Evolutionary conservation across 2,888 invertebrate genomes (phyloP), one percentile per base, ranked within the genome.

Genomic region (Mesorhabditis sp.): DNA sequence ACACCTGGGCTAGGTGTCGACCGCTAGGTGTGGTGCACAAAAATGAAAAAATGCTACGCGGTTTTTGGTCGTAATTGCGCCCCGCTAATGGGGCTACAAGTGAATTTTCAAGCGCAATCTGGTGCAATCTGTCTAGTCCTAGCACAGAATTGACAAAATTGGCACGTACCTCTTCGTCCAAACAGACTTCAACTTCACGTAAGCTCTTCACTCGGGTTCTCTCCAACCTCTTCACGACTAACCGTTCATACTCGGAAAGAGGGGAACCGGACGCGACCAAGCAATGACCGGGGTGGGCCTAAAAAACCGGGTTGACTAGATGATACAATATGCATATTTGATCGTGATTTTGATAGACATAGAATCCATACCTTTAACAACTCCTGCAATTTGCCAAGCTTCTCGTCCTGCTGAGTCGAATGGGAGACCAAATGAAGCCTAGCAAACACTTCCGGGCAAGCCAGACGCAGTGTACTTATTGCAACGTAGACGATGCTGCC

Each of bases 361-460:
- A n/a, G n/a, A n/a, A n/a, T n/a, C n/a, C n/a, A n/a, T n/a, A 50
- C 58, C 58, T 50, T 50, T 50, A 50, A n/a, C 58, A 50, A 50
- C n/a, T 13, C n/a, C n/a, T 50, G 7, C 58, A 50, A n/a, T n/a
- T 50, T 50, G 10, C n/a, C 58, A n/a, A 50, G 7, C n/a, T 50
- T 50, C 2, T 50, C 58, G n/a, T 50, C 58, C 10, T 50, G 58
- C n/a, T 50, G 58, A 50, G 10, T 2, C 1, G 10, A 10, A 50
- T 50, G 58, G 7, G 58, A 50, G 58, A 50, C n/a, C 10, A 50
- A n/a, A 50, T 50, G 58, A 50, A 50, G n/a, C 7, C 7, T 50
- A n/a, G 58, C 58, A 50, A 50, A 50, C 7, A 50, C 58, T 50
- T n/a, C 10, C 58, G 28, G 58, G n/a, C 58, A 50, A 50, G 10